A percentile compares a stretch with the other conserved stretches of the same genome.
phyloP scores from a whole-genome alignment of 2,888 invertebrate species.

The Lymantria dispar region DNA sequence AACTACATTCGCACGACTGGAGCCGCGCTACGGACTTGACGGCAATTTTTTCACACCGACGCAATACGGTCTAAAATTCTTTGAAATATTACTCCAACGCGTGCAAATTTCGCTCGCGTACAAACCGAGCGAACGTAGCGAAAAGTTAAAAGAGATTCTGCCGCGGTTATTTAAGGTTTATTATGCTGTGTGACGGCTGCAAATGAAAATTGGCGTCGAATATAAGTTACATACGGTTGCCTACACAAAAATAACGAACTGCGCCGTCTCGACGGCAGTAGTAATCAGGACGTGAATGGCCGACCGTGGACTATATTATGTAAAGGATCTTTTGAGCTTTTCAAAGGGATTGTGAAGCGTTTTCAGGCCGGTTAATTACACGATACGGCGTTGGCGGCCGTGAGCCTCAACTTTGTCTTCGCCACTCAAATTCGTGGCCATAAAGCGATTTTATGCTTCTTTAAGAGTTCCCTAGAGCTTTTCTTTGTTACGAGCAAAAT shows the following conservation, averaged over 20 bases:
- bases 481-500: conserved; percentile 25
- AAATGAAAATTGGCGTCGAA: conserved; percentile 43
- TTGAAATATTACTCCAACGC: conserved; percentile 49
- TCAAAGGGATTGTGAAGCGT: conserved; percentile 64
- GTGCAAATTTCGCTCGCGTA: conserved; percentile 35
- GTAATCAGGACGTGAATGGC: conserved; percentile 71
- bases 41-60: conserved; percentile 41
- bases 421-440: conserved; percentile 41
- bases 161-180: conserved; percentile 28
- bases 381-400: conserved; percentile 49
- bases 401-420: conserved; percentile 48
- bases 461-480: conserved; percentile 34
- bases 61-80: conserved; percentile 46
- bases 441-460: conserved; percentile 43
- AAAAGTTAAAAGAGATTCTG: conserved; percentile 24
- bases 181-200: conserved; percentile 26
- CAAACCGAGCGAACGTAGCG: conserved; percentile 15
- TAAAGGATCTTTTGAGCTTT: conserved; percentile 69
- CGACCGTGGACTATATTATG: conserved; percentile 67
- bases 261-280: conserved; percentile 56
- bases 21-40: conserved; percentile 26
- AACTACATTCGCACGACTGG: conserved; percentile 26
- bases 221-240: conserved; percentile 73
- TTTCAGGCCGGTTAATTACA: conserved; percentile 67
- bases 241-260: conserved; percentile 82